Evolutionary conservation across 2,113 vertebrate species (phyloP), one percentile per base, ranked within the genome.

Genomic region (Gnathonemus echidnorhynchus): DNA sequence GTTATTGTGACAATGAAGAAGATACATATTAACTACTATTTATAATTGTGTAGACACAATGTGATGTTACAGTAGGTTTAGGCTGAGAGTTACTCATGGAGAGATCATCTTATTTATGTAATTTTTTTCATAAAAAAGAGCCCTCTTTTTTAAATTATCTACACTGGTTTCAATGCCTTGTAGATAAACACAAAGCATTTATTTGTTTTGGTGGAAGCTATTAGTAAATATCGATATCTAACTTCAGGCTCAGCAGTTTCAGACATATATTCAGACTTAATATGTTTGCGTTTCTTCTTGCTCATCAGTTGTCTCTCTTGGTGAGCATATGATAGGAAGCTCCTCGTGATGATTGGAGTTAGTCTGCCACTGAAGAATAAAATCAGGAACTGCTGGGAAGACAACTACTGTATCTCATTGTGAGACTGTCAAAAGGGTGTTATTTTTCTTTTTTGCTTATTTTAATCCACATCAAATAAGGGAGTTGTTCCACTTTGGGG

Each of bases 381-480:
- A 42, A 83, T 90, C 50, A 84, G 90, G 77, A 88, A n/a, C 87
- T 49, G 42, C 48, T 83, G 87, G 87, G 85, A 49, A 35, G 70
- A 42, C 24, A 62, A 21, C 42, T 62, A 39, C 39, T 39, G 39
- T 39, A 70, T 88, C 90, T 90, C 87, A 80, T 88, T 84, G 70
- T 83, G 42, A 4, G 4, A n/a, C 58, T 88, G n/a, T 62, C 80
- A 48, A 52, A n/a, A 62, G 52, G 31, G 31, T 74, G 84, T 49
- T 31, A n/a, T 27, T 46, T 70, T 45, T 85, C 24, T 85, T 85
- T 85, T 85, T 85, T 85, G 45, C 50, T 87, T 24, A 87, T 35
- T 53, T 87, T 87, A 6, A 85, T 24, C 42, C 21, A 24, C 7
- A 24, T 48, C 19, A 85, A 45, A 45, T 45, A 83, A 7, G 11